Evolutionary conservation across 2,888 invertebrate genomes (phyloP).

Genomic region (Dryobotodes eremita): DNA sequence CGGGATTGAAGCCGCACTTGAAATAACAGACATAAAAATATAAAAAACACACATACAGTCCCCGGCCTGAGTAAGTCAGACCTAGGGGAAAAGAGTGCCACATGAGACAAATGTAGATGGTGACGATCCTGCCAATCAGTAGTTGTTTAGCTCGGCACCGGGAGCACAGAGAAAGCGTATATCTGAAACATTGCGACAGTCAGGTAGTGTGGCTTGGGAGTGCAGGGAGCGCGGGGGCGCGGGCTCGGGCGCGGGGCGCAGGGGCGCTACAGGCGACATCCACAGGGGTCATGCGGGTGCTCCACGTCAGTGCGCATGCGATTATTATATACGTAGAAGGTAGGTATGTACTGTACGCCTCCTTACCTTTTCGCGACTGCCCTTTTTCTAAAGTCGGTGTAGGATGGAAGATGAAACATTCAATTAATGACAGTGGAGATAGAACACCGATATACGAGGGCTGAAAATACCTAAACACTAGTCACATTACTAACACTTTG

Average conservation of each 20-base stretch:
- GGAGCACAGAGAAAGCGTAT: conserved; percentile 81
- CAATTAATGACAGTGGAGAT: conserved; percentile 88
- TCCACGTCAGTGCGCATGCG: conserved; percentile 86
- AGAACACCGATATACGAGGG: conserved; percentile 78
- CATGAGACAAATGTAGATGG: conserved; percentile 54
- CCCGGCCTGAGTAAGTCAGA: conserved; percentile 58
- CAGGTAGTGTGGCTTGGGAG: conserved; percentile 64
- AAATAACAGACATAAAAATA: conserved; percentile 59
- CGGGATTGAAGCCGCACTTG: conserved; percentile 70
- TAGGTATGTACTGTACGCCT: conserved; percentile 75
- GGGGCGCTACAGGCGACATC: conserved; percentile 73
- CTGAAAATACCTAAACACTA: conserved; percentile 65
- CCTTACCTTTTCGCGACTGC: conserved; percentile 96
- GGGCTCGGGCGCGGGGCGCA: conserved; percentile 60
- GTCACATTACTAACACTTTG: conserved; percentile 59
- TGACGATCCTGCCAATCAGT: conserved; percentile 61
- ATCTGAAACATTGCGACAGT: conserved; percentile 75
- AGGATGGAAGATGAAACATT: conserved; percentile 90
- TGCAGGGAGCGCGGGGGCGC: conserved; percentile 67
- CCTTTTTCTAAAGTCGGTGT: conserved; percentile 94
- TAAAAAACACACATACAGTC: conserved; percentile 52
- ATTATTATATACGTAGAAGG: conserved; percentile 68
- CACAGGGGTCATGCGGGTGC: conserved; percentile 88
- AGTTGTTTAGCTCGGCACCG: conserved; percentile 47
- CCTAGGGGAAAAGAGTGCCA: conserved; percentile 57